These are phyloP conservation scores for Clivina fossor DNA, from an alignment of 2,888 invertebrate genomes.

Conservation along the genomic window DNA sequence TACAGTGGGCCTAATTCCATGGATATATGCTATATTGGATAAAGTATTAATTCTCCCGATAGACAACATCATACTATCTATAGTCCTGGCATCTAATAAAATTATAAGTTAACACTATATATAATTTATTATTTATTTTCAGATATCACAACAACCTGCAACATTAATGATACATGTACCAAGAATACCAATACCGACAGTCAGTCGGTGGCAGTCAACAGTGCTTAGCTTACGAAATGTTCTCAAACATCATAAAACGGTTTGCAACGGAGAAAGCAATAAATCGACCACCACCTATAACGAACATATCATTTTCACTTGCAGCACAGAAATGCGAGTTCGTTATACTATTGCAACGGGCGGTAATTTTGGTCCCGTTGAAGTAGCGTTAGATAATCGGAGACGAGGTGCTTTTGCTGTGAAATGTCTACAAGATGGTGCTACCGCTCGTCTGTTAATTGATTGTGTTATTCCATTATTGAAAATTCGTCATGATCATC, in stretches of 20 bases:
- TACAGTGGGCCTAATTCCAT: too few relatives aligned
- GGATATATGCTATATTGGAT: too few relatives aligned
- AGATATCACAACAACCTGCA: too few relatives aligned
- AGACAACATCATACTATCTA: too few relatives aligned
- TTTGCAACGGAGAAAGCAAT: too few relatives aligned
- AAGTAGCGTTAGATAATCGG: constrained; percentile 48
- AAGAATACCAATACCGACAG: neutral
- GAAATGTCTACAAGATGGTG: constrained; percentile 43
- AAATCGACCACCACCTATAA: too few relatives aligned
- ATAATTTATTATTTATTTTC: too few relatives aligned
- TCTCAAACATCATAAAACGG: neutral
- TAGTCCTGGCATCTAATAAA: too few relatives aligned
- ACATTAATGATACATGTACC: too few relatives aligned
- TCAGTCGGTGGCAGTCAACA: constrained; percentile 8
- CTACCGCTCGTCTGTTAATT: constrained; percentile 43
- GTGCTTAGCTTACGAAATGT: constrained; percentile 6
- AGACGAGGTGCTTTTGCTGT: constrained; percentile 47
- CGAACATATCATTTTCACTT: too few relatives aligned
- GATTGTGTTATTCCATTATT: constrained; percentile 46
- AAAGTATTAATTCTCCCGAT: too few relatives aligned
- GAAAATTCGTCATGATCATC: constrained; percentile 44
- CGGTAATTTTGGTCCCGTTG: constrained; percentile 50
- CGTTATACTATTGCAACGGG: constrained; percentile 44
- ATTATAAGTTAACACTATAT: too few relatives aligned
- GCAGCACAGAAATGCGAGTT: neutral